A percentile compares a stretch with the other conserved stretches of the same genome.
Conservation (phyloP, 2,797 vertebrate genomes). For the Nasua narica region DNA sequence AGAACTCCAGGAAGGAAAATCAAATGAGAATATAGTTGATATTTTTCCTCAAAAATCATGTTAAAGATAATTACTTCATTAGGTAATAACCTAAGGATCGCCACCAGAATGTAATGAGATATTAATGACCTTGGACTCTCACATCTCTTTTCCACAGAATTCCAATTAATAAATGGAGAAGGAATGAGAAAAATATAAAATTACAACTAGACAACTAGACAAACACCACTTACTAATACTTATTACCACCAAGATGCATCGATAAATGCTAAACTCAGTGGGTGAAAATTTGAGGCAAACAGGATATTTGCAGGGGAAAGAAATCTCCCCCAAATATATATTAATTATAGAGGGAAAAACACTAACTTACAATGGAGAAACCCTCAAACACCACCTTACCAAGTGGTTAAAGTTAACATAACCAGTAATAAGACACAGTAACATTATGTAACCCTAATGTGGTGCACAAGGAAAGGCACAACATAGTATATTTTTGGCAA, state of each 20-base stretch:
- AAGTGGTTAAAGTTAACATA: neutral
- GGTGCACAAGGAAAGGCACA: neutral
- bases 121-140: neutral
- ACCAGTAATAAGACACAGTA: neutral
- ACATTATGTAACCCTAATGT: neutral
- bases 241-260: neutral
- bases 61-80: neutral
- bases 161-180: neutral
- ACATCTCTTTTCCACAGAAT: neutral
- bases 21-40: neutral
- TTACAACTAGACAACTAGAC: neutral
- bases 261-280: neutral
- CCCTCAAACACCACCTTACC: neutral
- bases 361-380: neutral
- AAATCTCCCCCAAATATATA: neutral
- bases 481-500: neutral
- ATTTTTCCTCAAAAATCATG: neutral
- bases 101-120: neutral
- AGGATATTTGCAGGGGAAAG: neutral
- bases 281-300: neutral
- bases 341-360: neutral
- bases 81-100: neutral
- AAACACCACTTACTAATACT: neutral
- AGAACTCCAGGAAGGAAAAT: neutral
- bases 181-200: neutral